A percentile compares a stretch with the other conserved stretches of the same genome.
Evolutionary conservation across 2,888 invertebrate genomes (phyloP).

Genomic region (Pandemis corylana): DNA sequence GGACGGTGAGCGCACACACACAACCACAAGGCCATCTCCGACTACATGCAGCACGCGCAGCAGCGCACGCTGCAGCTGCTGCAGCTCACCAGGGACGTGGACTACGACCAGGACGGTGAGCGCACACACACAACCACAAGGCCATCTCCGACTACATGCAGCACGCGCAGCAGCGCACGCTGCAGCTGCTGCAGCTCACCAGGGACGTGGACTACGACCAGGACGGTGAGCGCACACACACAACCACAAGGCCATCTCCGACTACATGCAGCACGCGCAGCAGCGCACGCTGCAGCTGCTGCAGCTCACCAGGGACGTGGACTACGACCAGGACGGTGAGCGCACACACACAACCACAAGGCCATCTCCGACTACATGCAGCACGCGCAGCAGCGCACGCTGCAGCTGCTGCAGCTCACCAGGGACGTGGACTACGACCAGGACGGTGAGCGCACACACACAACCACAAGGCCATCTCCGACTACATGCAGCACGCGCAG

Average conservation of each 20-base stretch:
- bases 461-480: constrained; percentile 92
- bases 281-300: constrained; percentile 90
- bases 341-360: constrained; percentile 90
- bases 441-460: constrained; percentile 89
- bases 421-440: constrained; percentile 98
- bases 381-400: constrained; percentile 89
- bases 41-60: constrained; percentile 88
- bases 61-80: constrained; percentile 90
- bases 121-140: constrained; percentile 90
- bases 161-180: constrained; percentile 89
- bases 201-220: constrained; percentile 98
- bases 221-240: constrained; percentile 89
- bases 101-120: constrained; percentile 97
- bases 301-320: constrained; percentile 94
- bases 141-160: constrained; percentile 89
- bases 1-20: constrained; percentile 89
- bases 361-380: constrained; percentile 89
- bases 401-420: constrained; percentile 90
- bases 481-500: constrained; percentile 88
- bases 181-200: constrained; percentile 90
- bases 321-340: constrained; percentile 97
- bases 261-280: constrained; percentile 88
- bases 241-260: constrained; percentile 92
- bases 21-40: constrained; percentile 92
- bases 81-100: constrained; percentile 94